A percentile compares a stretch with the other conserved stretches of the same genome.
phyloP scores from a whole-genome alignment of 2,888 invertebrate species.

The Incurvaria masculella region DNA sequence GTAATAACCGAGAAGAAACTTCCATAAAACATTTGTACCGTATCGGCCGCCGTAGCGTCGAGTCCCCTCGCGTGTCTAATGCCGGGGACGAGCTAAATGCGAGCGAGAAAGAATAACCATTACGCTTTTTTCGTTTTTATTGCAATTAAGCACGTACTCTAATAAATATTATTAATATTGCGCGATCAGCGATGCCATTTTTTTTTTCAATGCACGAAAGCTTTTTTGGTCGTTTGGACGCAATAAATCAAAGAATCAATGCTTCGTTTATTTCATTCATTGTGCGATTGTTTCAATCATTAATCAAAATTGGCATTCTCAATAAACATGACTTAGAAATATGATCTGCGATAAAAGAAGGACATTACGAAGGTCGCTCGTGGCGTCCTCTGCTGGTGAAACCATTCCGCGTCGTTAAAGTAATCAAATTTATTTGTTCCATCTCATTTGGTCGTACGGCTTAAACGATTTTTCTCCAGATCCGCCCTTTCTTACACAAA shows the following conservation, averaged over 20 bases:
- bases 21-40: neutral
- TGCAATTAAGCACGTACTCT: neutral
- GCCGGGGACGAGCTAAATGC: neutral
- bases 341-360: constrained; percentile 49
- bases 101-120: too few species aligned
- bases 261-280: neutral
- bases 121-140: neutral
- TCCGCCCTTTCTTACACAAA: constrained; percentile 56
- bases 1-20: too few species aligned
- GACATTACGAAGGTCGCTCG: constrained; percentile 39
- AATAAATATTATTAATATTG: neutral
- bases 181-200: neutral
- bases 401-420: constrained; percentile 53
- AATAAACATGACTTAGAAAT: too few species aligned
- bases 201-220: neutral
- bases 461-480: constrained; percentile 54
- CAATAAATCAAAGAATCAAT: neutral
- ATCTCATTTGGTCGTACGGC: constrained; percentile 52
- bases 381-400: constrained; percentile 31
- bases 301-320: too few species aligned
- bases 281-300: neutral
- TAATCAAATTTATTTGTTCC: constrained; percentile 58
- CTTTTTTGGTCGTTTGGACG: neutral
- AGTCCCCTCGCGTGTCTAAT: neutral
- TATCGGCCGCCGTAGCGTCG: neutral